These are phyloP conservation scores for Melinaea marsaeus DNA, from an alignment of 2,888 invertebrate genomes.

Conservation along the genomic window DNA sequence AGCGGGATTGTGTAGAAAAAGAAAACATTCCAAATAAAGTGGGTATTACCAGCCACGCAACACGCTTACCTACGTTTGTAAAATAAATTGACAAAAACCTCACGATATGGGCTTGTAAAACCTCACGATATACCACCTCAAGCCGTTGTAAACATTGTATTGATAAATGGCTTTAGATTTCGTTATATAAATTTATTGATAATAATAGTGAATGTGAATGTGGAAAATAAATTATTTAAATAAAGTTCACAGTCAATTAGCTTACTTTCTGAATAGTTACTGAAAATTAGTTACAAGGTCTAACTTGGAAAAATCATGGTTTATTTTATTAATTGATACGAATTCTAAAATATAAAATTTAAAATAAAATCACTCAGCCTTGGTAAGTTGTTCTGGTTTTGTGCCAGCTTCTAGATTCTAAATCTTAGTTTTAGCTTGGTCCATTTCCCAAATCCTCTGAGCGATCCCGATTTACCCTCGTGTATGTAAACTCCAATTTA, in stretches of 20 bases:
- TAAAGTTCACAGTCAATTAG: too few relatives aligned
- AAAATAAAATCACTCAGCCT: conserved; percentile 12
- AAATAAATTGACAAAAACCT: conserved; percentile 18
- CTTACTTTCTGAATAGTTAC: too few relatives aligned
- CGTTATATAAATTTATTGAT: too few relatives aligned
- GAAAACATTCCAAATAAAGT: conserved; percentile 31
- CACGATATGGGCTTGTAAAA: conserved; percentile 1
- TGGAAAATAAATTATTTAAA: too few relatives aligned
- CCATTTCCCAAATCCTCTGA: conserved; percentile 27
- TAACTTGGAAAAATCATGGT: too few relatives aligned
- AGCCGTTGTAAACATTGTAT: too few relatives aligned
- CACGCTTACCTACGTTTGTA: conserved; percentile 20
- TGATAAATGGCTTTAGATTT: too few relatives aligned
- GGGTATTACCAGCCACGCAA: conserved; percentile 28
- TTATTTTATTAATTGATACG: neutral
- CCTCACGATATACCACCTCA: neutral
- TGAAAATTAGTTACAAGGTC: too few relatives aligned
- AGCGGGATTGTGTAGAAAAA: conserved; percentile 30
- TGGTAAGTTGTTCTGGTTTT: conserved; percentile 13
- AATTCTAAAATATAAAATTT: conserved; percentile 4
- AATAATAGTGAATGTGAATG: too few relatives aligned
- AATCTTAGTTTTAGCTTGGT: conserved; percentile 25
- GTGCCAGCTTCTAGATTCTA: conserved; percentile 25
- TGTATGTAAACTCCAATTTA: conserved; percentile 16
- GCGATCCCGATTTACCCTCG: conserved; percentile 13